Conservation (phyloP, 1,140 invertebrate genomes). For the Brachionus manjavacas region DNA sequence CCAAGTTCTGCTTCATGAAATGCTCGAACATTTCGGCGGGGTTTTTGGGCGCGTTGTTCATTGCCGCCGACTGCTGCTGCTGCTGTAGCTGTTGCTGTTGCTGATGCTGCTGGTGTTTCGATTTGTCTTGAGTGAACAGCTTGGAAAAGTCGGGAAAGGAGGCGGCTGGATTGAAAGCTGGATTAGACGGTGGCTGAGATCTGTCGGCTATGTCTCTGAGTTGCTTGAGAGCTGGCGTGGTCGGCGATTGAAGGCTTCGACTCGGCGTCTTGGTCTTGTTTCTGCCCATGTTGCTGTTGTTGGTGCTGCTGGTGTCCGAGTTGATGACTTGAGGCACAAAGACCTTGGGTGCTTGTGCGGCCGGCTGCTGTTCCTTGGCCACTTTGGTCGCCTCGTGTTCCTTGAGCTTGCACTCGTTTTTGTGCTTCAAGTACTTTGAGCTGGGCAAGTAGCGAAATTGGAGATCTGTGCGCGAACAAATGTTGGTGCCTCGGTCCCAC, state of each 20-base stretch:
- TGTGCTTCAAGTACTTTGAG: constrained; percentile 21
- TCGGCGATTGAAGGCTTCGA: neutral
- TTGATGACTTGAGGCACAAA: constrained; percentile 26
- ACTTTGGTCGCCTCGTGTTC: neutral
- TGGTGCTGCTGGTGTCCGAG: neutral
- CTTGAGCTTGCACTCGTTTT: neutral
- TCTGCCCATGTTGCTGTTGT: neutral
- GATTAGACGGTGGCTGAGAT: neutral
- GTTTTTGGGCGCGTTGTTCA: no score
- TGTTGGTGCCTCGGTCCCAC: constrained; percentile 27
- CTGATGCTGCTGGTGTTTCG: neutral
- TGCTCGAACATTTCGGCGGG: neutral
- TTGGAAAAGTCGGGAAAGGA: neutral
- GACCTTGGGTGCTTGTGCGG: neutral
- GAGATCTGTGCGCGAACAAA: constrained; percentile 17
- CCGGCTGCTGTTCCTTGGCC: neutral
- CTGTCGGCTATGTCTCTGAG: constrained; percentile 20
- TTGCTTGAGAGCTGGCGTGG: constrained; percentile 16
- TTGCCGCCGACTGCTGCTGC: no score
- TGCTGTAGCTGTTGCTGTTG: no score
- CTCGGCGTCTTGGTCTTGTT: neutral
- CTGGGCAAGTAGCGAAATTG: constrained; percentile 25
- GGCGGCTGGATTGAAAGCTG: neutral
- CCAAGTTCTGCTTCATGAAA: neutral
- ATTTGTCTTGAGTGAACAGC: neutral